Evolutionary conservation across 2,888 invertebrate species (phyloP), one percentile per base, ranked within the genome.

Genomic region (Oscheius sp.): DNA sequence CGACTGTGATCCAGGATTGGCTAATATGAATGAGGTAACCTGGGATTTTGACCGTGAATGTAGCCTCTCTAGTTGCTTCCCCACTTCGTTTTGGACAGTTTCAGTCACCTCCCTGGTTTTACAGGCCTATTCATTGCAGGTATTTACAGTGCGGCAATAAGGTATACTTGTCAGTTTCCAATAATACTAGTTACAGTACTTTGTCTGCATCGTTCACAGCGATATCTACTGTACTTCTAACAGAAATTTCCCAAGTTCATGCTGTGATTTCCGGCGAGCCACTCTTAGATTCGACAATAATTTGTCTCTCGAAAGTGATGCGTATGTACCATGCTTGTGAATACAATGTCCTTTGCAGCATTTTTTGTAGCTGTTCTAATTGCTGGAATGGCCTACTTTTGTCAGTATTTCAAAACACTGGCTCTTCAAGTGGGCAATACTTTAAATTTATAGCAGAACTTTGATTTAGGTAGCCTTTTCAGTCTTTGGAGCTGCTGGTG

Each of bases 401-500:
- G 79, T 60, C 73, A 75, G 9, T 70, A 70, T 58, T 70, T 81
- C 9, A 70, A 80, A 47, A 76, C 78, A 42, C 71, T 83, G 10
- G 79, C 80, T 48, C 60, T 83, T 9, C 83, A 83, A 76, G 81
- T 82, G 50, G 32, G 35, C n/a, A 29, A 21, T 21, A 21, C 21
- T 21, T 21, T 21, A 21, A 21, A 21, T 21, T 21, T 21, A 21
- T 21, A 21, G 21, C 21, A 21, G 21, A 21, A 21, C 21, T 21
- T n/a, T 13, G 29, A 21, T 81, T 50, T 74, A 87, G 86, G 72
- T 86, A 1, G 79, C 87, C 32, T 82, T 87, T 58, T 83, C 81
- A 13, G 84, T 88, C 1, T 87, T 87, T 71, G 87, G 87, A 21
- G 81, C 85, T 0, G 81, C 79, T n/a, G 87, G 87, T 9, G 87